Evolutionary conservation across 2,888 invertebrate species (phyloP), one percentile per base, ranked within the genome.

Genomic region (Hydrotaea diabolus): DNA sequence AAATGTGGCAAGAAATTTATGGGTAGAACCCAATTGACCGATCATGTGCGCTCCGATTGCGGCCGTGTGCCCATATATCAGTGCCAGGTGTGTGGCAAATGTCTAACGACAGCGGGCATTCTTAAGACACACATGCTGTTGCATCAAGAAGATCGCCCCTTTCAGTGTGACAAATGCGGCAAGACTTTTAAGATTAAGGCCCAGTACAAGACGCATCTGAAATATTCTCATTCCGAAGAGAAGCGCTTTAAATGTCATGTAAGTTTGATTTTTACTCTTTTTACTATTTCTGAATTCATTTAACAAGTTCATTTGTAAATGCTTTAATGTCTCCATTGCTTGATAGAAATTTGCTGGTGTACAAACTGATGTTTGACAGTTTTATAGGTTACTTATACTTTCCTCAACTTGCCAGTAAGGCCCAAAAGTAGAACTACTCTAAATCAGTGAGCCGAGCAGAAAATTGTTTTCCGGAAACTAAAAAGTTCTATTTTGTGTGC

Each of bases 241-340:
- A 93, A 93, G 83, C 93, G 93, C 2, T 94, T 92, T 86, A 92
- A 93, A 86, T 94, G 93, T 86, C 90, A 92, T 86, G 92, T 92
- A 86, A 89, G 90, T 88, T 62, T 3, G 53, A 9, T 53, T n/a
- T n/a, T n/a, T n/a, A n/a, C n/a, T n/a, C n/a, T n/a, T n/a, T n/a
- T n/a, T n/a, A n/a, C n/a, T n/a, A n/a, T n/a, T n/a, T n/a, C n/a
- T n/a, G n/a, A n/a, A n/a, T n/a, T n/a, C n/a, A n/a, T n/a, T n/a
- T n/a, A n/a, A n/a, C n/a, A n/a, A 53, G 5, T 17, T 23, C 9
- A 72, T 1, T 11, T 1, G 11, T 13, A 31, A 19, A n/a, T 31
- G 26, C 2, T 66, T n/a, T n/a, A n/a, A n/a, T n/a, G n/a, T n/a
- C n/a, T n/a, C n/a, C n/a, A n/a, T n/a, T n/a, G n/a, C n/a, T n/a